Percentiles rank a stretch among this genome's conserved stretches.
These are phyloP conservation scores for Eristalis arbustorum DNA, from an alignment of 2,888 invertebrate genomes.

Conservation along the genomic window DNA sequence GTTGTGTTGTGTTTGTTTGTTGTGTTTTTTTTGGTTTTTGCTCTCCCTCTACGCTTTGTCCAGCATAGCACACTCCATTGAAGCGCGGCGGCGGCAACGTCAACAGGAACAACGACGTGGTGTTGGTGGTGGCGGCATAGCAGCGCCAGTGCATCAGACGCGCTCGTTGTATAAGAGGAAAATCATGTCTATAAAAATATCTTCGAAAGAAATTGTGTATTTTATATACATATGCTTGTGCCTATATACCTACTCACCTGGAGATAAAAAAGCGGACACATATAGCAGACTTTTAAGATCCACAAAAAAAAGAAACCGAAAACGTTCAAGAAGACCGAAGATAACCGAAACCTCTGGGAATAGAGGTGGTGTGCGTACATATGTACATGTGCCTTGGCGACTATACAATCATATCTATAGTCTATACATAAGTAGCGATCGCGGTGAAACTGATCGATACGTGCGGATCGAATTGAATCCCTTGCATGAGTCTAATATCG, in stretches of 20 bases:
- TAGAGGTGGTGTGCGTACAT: conserved; percentile 20
- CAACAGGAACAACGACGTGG: background rate
- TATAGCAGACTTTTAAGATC: conserved; percentile 39
- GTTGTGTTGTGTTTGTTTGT: conserved; percentile 3
- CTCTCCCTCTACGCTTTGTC: conserved; percentile 52
- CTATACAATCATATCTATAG: background rate
- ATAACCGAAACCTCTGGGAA: conserved; percentile 67
- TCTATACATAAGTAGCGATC: conserved; percentile 32
- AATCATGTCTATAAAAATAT: conserved; percentile 71
- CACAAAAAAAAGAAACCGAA: conserved; percentile 47
- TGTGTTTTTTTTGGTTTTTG: conserved; percentile 16
- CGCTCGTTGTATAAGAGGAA: conserved; percentile 62
- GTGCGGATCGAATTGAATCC: conserved; percentile 62
- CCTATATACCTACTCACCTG: background rate
- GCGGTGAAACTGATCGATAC: conserved; percentile 61
- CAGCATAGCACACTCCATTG: conserved; percentile 51
- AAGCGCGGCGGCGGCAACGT: conserved; percentile 45
- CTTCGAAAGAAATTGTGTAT: conserved; percentile 68
- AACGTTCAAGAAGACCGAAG: conserved; percentile 52
- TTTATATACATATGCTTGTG: conserved; percentile 10
- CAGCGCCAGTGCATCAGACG: conserved; percentile 60
- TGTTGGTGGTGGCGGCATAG: conserved; percentile 21
- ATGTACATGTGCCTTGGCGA: conserved; percentile 4
- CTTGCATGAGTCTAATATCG: conserved; percentile 63
- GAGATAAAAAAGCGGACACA: conserved; percentile 2